Percentiles rank a stretch among this genome's conserved stretches.
phyloP scores from a whole-genome alignment of 2,797 vertebrate species.

The Xiphorhynchus erythropygius region DNA sequence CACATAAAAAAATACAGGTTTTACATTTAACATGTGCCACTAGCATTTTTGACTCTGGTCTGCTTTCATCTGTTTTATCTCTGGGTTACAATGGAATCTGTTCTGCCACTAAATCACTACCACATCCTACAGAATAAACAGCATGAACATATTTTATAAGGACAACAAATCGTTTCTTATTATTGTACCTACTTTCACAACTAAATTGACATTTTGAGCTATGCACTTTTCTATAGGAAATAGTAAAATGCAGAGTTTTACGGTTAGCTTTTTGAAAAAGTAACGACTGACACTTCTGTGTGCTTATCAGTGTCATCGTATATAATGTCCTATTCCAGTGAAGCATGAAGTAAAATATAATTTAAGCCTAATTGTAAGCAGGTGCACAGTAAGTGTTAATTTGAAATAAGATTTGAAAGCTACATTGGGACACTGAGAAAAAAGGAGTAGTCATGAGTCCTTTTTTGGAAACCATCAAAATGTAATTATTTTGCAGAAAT shows the following conservation, averaged over 20 bases:
- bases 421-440: not conserved
- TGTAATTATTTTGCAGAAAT: not conserved
- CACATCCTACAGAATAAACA: not conserved
- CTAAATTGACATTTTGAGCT: not conserved
- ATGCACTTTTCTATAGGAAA: constrained; percentile 6
- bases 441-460: not conserved
- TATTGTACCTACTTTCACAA: not conserved
- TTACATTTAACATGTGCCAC: not conserved
- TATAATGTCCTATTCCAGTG: not conserved
- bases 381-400: constrained; percentile 1
- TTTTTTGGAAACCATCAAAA: not conserved
- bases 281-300: not conserved
- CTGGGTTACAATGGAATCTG: not conserved
- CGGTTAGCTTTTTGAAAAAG: not conserved
- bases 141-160: not conserved
- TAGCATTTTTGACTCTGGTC: not conserved
- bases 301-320: not conserved
- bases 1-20: not conserved
- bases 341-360: constrained; percentile 6
- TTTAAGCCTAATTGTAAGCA: constrained; percentile 37
- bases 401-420: constrained; percentile 36
- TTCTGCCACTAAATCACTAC: not conserved
- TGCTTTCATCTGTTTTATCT: not conserved
- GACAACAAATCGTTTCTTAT: not conserved
- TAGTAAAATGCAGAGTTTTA: not conserved